A percentile compares a stretch with the other conserved stretches of the same genome.
These are phyloP conservation scores for Aphyosemion australe DNA, from an alignment of 2,113 vertebrate genomes.

Conservation along the genomic window DNA sequence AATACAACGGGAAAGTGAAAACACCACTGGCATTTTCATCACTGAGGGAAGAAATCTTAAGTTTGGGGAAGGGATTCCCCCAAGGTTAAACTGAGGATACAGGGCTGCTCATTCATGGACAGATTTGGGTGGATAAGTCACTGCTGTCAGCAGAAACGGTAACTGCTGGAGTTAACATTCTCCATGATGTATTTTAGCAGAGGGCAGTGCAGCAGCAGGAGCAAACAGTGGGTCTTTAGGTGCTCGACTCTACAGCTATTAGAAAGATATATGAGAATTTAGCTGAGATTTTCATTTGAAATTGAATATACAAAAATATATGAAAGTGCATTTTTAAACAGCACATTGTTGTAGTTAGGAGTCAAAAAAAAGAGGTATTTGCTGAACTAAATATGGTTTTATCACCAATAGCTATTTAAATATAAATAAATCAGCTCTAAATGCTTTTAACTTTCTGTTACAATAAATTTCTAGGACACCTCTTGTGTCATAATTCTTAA, in stretches of 20 bases:
- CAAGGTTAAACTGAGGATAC: constrained; percentile 60
- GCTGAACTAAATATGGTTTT: too few species aligned
- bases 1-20: constrained; percentile 56
- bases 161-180: constrained; percentile 55
- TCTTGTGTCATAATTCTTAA: constrained; percentile 44
- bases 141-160: constrained; percentile 68
- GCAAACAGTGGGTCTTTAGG: constrained; percentile 39
- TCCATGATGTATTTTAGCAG: constrained; percentile 49
- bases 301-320: constrained; percentile 30
- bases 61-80: constrained; percentile 54
- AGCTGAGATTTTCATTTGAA: constrained; percentile 36
- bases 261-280: constrained; percentile 38
- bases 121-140: constrained; percentile 64
- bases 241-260: constrained; percentile 35
- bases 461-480: not conserved
- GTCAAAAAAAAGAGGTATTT: too few species aligned
- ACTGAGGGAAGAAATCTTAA: constrained; percentile 49
- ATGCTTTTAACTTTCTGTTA: constrained; percentile 9
- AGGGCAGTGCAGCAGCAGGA: constrained; percentile 51
- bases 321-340: constrained; percentile 24
- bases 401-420: too few species aligned
- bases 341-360: constrained; percentile 35
- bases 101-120: constrained; percentile 60
- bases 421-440: not conserved
- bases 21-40: constrained; percentile 69